Evolutionary conservation across 2,888 invertebrate genomes (phyloP).

Genomic region (Lithophane ornitopus): DNA sequence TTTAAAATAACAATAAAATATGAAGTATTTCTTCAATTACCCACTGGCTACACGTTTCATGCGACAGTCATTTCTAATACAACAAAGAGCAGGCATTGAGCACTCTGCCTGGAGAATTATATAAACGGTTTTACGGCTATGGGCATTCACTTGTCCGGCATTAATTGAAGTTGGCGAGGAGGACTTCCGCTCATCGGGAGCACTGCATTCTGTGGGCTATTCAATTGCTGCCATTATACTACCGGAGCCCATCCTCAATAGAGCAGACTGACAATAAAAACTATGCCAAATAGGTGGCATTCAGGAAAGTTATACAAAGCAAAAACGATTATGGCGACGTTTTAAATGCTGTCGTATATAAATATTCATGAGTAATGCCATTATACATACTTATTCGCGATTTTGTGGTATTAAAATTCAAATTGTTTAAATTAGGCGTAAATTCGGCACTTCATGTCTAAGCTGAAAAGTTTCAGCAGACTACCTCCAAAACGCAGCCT

Average conservation of each 20-base stretch:
- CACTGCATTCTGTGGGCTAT: conserved; percentile 22
- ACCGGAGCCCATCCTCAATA: conserved; percentile 11
- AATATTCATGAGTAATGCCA: neutral
- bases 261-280: neutral
- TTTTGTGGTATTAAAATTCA: neutral
- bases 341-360: neutral
- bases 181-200: conserved; percentile 8
- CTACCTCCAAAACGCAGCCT: neutral
- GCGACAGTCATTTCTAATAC: neutral
- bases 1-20: neutral
- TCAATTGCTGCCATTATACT: conserved; percentile 30
- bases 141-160: conserved; percentile 6
- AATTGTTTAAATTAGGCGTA: neutral
- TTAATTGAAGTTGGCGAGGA: conserved; percentile 23
- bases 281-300: neutral
- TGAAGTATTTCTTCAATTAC: neutral
- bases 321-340: neutral
- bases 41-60: neutral
- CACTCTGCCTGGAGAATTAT: neutral
- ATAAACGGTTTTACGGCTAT: conserved; percentile 2
- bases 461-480: neutral
- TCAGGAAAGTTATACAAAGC: neutral
- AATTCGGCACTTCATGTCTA: neutral
- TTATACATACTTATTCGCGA: neutral
- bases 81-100: neutral